A percentile compares a stretch with the other conserved stretches of the same genome.
Conservation (phyloP, 2,113 vertebrate genomes). For the Globicephala melas region DNA sequence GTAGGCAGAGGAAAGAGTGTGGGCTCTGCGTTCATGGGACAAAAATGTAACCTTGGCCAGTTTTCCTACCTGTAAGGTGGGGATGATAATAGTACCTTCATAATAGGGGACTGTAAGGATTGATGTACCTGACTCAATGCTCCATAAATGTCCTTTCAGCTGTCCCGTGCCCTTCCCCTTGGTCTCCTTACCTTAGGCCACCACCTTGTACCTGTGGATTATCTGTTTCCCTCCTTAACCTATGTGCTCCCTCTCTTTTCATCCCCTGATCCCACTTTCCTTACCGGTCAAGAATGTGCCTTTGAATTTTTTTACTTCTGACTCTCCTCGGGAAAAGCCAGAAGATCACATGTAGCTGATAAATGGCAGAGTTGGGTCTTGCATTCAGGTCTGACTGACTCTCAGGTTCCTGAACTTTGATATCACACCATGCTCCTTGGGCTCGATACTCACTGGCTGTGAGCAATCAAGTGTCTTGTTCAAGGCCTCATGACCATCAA, state of each 20-base stretch:
- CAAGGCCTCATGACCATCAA: background rate
- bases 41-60: background rate
- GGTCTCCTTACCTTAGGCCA: background rate
- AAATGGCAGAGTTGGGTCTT: background rate
- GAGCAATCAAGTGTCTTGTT: background rate
- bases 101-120: background rate
- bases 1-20: background rate
- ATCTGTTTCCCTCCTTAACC: background rate
- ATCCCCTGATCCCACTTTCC: background rate
- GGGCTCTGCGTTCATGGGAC: background rate
- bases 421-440: background rate
- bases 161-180: background rate
- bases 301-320: background rate
- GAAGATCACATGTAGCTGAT: background rate
- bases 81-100: background rate
- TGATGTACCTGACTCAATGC: background rate
- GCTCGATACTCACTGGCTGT: background rate
- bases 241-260: background rate
- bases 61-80: background rate
- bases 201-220: background rate
- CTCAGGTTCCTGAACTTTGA: background rate
- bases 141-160: background rate
- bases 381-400: background rate
- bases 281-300: background rate
- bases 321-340: background rate